phyloP scores from a whole-genome alignment of 2,888 invertebrate species.

The Philaethria dido region DNA sequence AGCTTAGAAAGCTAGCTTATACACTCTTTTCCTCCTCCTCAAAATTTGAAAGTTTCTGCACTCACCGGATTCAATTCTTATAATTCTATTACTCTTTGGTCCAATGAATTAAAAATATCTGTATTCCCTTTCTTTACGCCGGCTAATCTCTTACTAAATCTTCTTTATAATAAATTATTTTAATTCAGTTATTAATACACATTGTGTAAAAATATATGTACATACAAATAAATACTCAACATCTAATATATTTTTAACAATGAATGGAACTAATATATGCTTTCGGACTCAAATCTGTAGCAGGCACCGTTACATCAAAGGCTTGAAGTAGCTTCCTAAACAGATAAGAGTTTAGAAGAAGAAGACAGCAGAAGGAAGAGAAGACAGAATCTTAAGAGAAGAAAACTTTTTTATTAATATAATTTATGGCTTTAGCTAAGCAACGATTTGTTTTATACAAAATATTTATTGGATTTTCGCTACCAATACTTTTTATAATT shows the following conservation, averaged over 20 bases:
- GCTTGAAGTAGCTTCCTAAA: not conserved
- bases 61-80: no score
- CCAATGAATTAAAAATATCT: no score
- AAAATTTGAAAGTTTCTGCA: no score
- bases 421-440: not conserved
- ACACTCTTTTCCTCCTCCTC: no score
- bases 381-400: not conserved
- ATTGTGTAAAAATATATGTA: slow-evolving; percentile 14
- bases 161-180: no score
- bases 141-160: no score
- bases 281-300: slow-evolving; percentile 8
- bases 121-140: no score
- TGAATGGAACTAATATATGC: slow-evolving; percentile 11
- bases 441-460: not conserved
- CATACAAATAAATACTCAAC: slow-evolving; percentile 8
- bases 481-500: not conserved
- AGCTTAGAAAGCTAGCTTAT: no score
- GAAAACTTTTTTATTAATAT: not conserved
- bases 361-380: not conserved
- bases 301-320: not conserved
- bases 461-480: not conserved
- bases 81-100: no score
- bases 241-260: slow-evolving; percentile 15
- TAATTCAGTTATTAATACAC: not conserved
- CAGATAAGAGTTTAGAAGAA: not conserved